Evolutionary conservation across 2,797 vertebrate genomes (phyloP).

Genomic region (Cuniculus paca): DNA sequence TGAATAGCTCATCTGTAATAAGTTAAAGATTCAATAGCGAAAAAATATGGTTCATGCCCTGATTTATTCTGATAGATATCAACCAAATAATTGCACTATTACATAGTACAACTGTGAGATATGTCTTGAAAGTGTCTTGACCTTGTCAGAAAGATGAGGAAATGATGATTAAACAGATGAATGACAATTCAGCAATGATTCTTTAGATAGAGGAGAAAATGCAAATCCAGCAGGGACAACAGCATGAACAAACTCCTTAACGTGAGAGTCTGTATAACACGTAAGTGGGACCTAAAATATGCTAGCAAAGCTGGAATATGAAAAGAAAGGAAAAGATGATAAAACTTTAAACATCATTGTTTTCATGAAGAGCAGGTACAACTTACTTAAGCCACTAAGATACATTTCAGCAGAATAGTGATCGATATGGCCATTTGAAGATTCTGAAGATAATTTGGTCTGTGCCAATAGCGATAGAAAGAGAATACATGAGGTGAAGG

Average conservation of each 20-base stretch:
- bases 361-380: not conserved
- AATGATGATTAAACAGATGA: not conserved
- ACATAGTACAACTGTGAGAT: not conserved
- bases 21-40: not conserved
- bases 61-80: not conserved
- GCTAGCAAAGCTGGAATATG: not conserved
- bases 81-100: not conserved
- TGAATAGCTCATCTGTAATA: not conserved
- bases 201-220: not conserved
- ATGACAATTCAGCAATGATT: not conserved
- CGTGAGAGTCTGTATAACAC: not conserved
- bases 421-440: no score
- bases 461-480: not conserved
- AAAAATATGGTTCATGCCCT: not conserved
- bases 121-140: not conserved
- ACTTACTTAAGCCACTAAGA: not conserved
- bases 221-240: not conserved
- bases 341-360: not conserved
- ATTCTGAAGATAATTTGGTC: not conserved
- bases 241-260: not conserved
- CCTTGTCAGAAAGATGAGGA: not conserved
- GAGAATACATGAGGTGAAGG: not conserved
- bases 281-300: not conserved
- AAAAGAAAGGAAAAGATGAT: not conserved
- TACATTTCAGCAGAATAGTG: not conserved